phyloP scores from a whole-genome alignment of 2,113 vertebrate species.

The Python bivittatus region DNA sequence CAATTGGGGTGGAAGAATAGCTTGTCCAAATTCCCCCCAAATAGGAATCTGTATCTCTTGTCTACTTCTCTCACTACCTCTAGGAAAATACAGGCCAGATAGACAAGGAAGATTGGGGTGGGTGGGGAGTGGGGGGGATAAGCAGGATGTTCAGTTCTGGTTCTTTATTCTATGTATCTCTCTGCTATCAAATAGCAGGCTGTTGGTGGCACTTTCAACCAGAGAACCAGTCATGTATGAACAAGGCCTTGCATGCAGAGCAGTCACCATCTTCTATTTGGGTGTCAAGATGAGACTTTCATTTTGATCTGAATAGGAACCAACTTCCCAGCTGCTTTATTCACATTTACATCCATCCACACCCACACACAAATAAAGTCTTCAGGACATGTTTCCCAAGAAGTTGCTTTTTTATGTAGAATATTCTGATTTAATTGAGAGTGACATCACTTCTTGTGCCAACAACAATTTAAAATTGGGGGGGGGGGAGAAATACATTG shows the following conservation, averaged over 20 bases:
- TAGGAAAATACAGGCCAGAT: background rate
- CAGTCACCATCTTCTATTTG: background rate
- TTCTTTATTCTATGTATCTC: background rate
- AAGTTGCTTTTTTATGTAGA: slow-evolving; percentile 26
- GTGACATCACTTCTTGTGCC: slow-evolving; percentile 35
- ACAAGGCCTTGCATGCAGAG: background rate
- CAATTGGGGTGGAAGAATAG: background rate
- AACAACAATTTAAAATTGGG: slow-evolving; percentile 50
- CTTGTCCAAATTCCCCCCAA: background rate
- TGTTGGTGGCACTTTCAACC: background rate
- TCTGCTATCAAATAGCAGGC: background rate
- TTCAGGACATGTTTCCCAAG: background rate
- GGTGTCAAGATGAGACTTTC: background rate
- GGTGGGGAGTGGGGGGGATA: no score
- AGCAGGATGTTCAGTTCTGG: background rate
- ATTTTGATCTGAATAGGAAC: background rate
- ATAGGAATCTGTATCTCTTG: background rate
- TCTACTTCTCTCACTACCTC: background rate
- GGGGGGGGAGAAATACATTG: background rate
- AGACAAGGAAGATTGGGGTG: background rate
- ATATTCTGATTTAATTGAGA: slow-evolving; percentile 51
- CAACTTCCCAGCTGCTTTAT: background rate
- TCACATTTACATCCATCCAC: background rate
- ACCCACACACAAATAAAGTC: background rate
- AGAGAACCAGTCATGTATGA: background rate